These are phyloP conservation scores for Lerista edwardsae DNA, from an alignment of 2,797 vertebrate genomes.

Conservation along the genomic window DNA sequence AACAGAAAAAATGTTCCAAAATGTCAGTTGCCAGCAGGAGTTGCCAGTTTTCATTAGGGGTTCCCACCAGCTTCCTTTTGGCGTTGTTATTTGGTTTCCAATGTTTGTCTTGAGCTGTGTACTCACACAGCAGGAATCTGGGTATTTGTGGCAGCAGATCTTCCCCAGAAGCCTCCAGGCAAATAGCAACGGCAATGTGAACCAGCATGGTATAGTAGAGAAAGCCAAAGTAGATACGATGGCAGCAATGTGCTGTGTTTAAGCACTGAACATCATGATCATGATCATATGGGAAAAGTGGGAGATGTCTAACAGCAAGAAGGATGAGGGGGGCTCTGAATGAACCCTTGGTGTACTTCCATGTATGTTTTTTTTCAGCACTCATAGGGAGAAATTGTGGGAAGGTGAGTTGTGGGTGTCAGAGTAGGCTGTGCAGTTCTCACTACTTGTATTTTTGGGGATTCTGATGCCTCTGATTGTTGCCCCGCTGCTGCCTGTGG, in stretches of 20 bases:
- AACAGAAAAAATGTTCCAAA: background rate
- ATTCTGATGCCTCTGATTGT: too few relatives aligned
- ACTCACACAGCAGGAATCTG: background rate
- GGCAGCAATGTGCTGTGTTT: background rate
- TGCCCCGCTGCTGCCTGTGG: too few relatives aligned
- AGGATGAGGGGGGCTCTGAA: background rate
- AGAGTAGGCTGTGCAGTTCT: too few relatives aligned
- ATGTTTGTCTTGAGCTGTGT: constrained; percentile 35
- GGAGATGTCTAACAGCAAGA: background rate
- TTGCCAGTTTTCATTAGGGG: constrained; percentile 20
- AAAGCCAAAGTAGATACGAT: background rate
- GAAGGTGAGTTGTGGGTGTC: too few relatives aligned
- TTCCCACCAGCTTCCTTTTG: background rate
- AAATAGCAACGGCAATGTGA: background rate
- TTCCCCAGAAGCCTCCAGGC: constrained; percentile 5
- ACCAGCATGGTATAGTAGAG: background rate
- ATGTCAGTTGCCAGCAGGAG: constrained; percentile 18
- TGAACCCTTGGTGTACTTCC: background rate
- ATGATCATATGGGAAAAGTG: background rate
- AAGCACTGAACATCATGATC: background rate
- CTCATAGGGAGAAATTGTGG: too few relatives aligned
- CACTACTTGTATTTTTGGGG: too few relatives aligned
- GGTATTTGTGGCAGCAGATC: background rate
- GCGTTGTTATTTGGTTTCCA: constrained; percentile 22
- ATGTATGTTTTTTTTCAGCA: background rate